Evolutionary conservation across 2,888 invertebrate genomes (phyloP).

Genomic region (Drosophila yooni): DNA sequence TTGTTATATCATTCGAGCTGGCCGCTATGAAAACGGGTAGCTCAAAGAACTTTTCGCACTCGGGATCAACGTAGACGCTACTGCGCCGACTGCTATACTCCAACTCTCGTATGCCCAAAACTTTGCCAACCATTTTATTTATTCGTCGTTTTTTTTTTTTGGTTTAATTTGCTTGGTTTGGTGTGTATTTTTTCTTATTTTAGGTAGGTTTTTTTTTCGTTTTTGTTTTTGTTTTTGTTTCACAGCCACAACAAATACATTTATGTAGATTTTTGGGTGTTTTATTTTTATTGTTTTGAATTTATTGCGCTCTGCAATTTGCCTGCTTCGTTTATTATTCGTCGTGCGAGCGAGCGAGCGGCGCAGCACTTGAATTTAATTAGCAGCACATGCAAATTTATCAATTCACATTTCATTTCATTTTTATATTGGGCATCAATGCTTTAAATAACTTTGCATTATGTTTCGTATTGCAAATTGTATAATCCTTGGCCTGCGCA

Average conservation of each 20-base stretch:
- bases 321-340: slow-evolving; percentile 61
- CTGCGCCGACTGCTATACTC: slow-evolving; percentile 85
- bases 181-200: slow-evolving; percentile 44
- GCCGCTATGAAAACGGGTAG: slow-evolving; percentile 83
- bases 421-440: slow-evolving; percentile 19
- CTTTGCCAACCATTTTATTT: slow-evolving; percentile 83
- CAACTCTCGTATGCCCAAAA: slow-evolving; percentile 84
- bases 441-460: slow-evolving; percentile 59
- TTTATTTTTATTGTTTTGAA: slow-evolving; percentile 52
- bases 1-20: slow-evolving; percentile 84
- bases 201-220: slow-evolving; percentile 29
- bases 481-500: slow-evolving; percentile 18
- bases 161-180: slow-evolving; percentile 66
- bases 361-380: slow-evolving; percentile 78
- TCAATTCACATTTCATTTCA: slow-evolving; percentile 67
- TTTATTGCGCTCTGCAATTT: slow-evolving; percentile 80
- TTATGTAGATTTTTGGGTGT: slow-evolving; percentile 72
- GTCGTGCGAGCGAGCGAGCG: slow-evolving; percentile 65
- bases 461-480: slow-evolving; percentile 20
- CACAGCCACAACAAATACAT: slow-evolving; percentile 71
- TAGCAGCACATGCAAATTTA: slow-evolving; percentile 75
- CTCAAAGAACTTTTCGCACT: slow-evolving; percentile 85
- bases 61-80: slow-evolving; percentile 85
- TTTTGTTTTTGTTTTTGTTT: slow-evolving; percentile 41
- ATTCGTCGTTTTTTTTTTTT: slow-evolving; percentile 31